These are phyloP conservation scores for Eulithis prunata DNA, from an alignment of 2,888 invertebrate species.

Conservation along the genomic window DNA sequence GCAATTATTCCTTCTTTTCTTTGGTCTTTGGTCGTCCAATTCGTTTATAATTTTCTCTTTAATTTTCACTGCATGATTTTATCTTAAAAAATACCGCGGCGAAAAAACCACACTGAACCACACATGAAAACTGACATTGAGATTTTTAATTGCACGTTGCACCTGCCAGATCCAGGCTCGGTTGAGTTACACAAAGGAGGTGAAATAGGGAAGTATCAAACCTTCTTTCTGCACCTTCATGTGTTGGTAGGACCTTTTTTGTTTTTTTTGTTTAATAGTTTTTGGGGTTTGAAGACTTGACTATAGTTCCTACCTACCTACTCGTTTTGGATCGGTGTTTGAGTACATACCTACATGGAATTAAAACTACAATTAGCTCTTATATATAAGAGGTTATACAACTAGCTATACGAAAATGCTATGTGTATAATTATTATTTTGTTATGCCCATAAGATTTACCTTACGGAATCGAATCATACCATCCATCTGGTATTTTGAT, in stretches of 20 bases:
- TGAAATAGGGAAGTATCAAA: not conserved
- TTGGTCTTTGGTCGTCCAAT: not conserved
- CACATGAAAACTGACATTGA: constrained; percentile 4
- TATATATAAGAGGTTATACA: no score
- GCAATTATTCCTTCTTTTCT: not conserved
- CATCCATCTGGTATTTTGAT: no score
- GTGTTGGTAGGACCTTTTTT: not conserved
- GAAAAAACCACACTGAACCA: constrained; percentile 4
- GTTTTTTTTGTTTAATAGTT: no score
- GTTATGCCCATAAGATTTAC: no score
- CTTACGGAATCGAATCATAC: no score
- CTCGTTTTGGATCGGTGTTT: no score
- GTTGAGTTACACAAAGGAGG: not conserved
- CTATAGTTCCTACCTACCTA: no score
- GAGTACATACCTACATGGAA: no score
- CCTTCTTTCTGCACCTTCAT: not conserved
- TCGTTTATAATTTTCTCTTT: not conserved
- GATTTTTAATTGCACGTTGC: not conserved
- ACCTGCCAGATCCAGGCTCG: not conserved
- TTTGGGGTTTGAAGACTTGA: no score
- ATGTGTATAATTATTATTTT: no score
- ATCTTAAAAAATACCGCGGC: constrained; percentile 5
- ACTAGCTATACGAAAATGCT: no score
- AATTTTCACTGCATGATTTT: constrained; percentile 1
- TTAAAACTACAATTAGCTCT: no score